A percentile compares a stretch with the other conserved stretches of the same genome.
Conservation (phyloP, 2,113 vertebrate genomes). For the Xiphophorus hellerii region DNA sequence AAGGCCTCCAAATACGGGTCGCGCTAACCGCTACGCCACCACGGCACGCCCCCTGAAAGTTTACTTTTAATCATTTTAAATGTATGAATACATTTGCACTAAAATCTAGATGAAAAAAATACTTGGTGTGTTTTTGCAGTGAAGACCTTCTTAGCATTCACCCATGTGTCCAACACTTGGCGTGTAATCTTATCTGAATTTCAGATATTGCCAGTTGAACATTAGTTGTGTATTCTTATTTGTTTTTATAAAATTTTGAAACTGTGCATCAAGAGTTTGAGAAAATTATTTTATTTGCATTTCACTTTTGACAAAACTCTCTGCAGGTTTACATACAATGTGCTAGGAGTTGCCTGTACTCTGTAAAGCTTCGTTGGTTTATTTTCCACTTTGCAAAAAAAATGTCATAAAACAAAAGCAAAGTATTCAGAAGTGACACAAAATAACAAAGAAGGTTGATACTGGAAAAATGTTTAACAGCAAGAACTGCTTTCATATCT, state of each 20-base stretch:
- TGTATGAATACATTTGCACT: no score
- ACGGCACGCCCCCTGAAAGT: no score
- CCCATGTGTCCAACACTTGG: no score
- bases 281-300: not conserved
- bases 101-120: no score
- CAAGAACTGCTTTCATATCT: not conserved
- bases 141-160: no score
- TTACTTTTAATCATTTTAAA: no score
- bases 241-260: not conserved
- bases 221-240: not conserved
- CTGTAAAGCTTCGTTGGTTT: not conserved
- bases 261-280: not conserved
- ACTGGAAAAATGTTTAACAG: not conserved
- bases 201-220: no score
- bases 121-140: no score
- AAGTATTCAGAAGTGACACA: not conserved
- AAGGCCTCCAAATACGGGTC: no score
- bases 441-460: not conserved
- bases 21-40: no score
- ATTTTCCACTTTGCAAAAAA: not conserved
- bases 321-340: not conserved
- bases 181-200: no score
- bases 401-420: no score
- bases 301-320: not conserved
- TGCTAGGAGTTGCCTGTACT: not conserved